Evolutionary conservation across 2,888 invertebrate genomes (phyloP).

Genomic region (Drosophila paranaensis): DNA sequence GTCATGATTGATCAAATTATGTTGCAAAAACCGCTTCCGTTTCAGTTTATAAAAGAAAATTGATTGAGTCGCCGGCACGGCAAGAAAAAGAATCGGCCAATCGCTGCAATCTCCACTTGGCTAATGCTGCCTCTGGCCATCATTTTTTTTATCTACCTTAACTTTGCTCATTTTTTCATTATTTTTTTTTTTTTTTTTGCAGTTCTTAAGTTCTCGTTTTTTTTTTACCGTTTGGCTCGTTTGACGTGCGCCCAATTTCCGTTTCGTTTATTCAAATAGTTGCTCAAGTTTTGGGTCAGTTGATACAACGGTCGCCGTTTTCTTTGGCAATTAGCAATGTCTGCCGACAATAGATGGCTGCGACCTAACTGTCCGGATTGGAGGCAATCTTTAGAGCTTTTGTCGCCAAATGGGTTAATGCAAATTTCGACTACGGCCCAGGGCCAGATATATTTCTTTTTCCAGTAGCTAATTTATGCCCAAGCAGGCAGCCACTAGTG

Average conservation of each 20-base stretch:
- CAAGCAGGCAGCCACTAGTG: constrained; percentile 40
- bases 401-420: constrained; percentile 65
- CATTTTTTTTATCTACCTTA: constrained; percentile 4
- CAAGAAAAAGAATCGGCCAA: constrained; percentile 25
- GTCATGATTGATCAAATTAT: constrained; percentile 66
- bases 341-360: constrained; percentile 56
- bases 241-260: constrained; percentile 65
- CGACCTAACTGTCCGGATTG: constrained; percentile 61
- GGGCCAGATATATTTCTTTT: constrained; percentile 11
- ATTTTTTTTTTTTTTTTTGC: constrained; percentile 6
- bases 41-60: constrained; percentile 76
- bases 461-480: constrained; percentile 57
- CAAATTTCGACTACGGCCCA: constrained; percentile 31
- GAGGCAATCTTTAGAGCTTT: constrained; percentile 27
- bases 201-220: constrained; percentile 27
- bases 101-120: constrained; percentile 16
- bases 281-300: constrained; percentile 65
- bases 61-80: constrained; percentile 57
- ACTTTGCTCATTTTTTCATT: constrained; percentile 14
- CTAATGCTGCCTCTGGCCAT: constrained; percentile 17
- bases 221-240: constrained; percentile 46
- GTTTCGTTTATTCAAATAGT: constrained; percentile 68
- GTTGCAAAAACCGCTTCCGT: constrained; percentile 77
- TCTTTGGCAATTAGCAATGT: constrained; percentile 68
- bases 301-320: constrained; percentile 55